Base-by-base conservation (phyloP, 2,113 vertebrate species). In the Eclectus roratus region DNA sequence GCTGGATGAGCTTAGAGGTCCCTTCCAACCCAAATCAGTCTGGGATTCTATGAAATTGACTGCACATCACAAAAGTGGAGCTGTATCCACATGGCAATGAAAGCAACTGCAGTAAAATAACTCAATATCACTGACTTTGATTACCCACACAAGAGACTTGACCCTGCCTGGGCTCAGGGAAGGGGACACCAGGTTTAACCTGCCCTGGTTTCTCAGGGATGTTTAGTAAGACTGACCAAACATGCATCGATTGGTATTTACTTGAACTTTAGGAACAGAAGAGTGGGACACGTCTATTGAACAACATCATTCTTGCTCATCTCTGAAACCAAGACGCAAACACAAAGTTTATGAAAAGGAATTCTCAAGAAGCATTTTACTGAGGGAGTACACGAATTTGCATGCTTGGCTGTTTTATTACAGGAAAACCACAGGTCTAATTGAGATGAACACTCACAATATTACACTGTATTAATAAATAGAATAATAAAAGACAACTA, bases 41-140 rank as follows among this genome's bases (percentile, higher is more conserved):
- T 35, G 56, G 56, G 33, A 35, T 24, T 58, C 56, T 24, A 24
- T 24, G 13, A 23, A 58, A 58, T 14, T 58, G 0, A 4, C 47
- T 4, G 7, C 1, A 17, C 11, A 0, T 3, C 60, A 23, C 5
- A 4, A 43, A 39, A 10, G 1, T 0, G 0, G 56, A 79, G 50
- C 31, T 2, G 4, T 1, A 20, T 25, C 72, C 64, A 19, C 64
- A 18, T 0, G 6, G 60, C 55, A 52, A 7, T 2, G 44, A 33
- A 16, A 90, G 52, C 12, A 12, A 41, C 46, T 29, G n/a, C 2
- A 37, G 56, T 4, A 11, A 63, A 85, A 63, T 2, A 64, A 55
- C 27, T 41, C 25, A 50, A 3, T 1, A 14, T 1, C n/a, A 33
- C 31, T 4, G 11, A 17, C 20, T 58, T 76, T 74, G 25, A 27